Evolutionary conservation across 2,113 vertebrate genomes (phyloP).

Genomic region (Actinemys pallida): DNA sequence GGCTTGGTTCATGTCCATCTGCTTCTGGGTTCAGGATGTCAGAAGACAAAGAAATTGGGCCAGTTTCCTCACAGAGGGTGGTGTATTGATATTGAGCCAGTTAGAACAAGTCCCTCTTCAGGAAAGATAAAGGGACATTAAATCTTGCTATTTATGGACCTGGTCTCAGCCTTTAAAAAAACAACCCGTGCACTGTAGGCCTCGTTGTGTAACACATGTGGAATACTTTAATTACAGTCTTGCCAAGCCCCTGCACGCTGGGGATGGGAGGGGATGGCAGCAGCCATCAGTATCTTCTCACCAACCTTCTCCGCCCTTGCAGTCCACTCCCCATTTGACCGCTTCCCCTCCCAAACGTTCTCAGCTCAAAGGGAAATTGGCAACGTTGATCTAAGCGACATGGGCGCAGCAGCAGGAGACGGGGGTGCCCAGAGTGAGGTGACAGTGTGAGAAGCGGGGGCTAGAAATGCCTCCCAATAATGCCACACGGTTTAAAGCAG

Average conservation of each 20-base stretch:
- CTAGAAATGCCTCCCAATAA: not conserved
- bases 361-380: not conserved
- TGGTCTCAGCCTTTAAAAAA: conserved; percentile 27
- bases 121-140: conserved; percentile 49
- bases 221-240: not conserved
- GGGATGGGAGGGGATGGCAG: not conserved
- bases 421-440: no score
- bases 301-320: not conserved
- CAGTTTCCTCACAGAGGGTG: conserved; percentile 45
- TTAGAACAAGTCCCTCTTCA: conserved; percentile 31
- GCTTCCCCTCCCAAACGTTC: not conserved
- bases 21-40: conserved; percentile 74
- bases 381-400: not conserved
- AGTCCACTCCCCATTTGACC: not conserved
- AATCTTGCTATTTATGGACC: conserved; percentile 58
- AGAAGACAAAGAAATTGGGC: conserved; percentile 69
- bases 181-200: not conserved
- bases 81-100: conserved; percentile 19
- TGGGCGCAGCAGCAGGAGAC: not conserved
- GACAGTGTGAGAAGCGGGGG: not conserved
- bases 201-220: conserved; percentile 6
- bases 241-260: not conserved
- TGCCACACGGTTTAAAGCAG: not conserved
- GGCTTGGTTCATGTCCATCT: conserved; percentile 77
- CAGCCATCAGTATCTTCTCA: not conserved